Evolutionary conservation across 1,140 invertebrate species (phyloP).

Genomic region (Drosophila sulfurigaster): DNA sequence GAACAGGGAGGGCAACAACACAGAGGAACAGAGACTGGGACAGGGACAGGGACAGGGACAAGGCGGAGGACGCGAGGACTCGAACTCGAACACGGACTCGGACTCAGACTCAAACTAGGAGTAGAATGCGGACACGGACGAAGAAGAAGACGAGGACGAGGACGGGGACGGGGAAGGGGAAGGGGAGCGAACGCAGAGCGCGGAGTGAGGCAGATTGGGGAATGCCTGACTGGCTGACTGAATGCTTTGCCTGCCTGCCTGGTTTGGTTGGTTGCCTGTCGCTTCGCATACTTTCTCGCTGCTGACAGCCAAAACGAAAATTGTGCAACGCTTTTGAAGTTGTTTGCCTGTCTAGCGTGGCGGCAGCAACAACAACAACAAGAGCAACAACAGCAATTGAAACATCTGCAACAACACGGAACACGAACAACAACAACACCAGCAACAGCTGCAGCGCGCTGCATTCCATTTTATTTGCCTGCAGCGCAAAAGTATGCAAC

Average conservation of each 20-base stretch:
- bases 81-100: not conserved
- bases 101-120: not conserved
- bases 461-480: constrained; percentile 11
- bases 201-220: not conserved
- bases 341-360: constrained; percentile 44
- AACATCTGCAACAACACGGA: not conserved
- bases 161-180: not conserved
- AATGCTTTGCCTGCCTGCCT: not conserved
- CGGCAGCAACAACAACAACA: not conserved
- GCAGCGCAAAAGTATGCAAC: constrained; percentile 39
- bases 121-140: not conserved
- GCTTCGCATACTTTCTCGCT: constrained; percentile 11
- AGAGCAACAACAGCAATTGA: not conserved
- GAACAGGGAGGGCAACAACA: not conserved
- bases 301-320: constrained; percentile 27
- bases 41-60: not conserved
- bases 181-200: not conserved
- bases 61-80: not conserved
- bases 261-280: too few species aligned
- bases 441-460: not conserved
- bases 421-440: constrained; percentile 3
- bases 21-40: constrained; percentile 2
- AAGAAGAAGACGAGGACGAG: not conserved
- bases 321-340: constrained; percentile 54
- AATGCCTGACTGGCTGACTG: constrained; percentile 11